Evolutionary conservation across 2,888 invertebrate species (phyloP).

Genomic region (Epirrhoe tristata): DNA sequence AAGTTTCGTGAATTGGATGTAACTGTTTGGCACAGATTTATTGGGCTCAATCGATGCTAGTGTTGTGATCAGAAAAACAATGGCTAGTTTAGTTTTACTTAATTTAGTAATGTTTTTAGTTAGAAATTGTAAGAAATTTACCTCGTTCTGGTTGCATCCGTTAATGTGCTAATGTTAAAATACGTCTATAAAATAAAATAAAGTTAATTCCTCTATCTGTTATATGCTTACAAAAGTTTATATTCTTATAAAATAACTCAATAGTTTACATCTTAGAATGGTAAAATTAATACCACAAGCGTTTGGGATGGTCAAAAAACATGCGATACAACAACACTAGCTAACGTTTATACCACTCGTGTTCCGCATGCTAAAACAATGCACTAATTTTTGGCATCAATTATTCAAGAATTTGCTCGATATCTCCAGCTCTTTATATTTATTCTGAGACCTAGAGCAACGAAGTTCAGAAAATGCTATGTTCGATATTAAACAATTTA

Average conservation of each 20-base stretch:
- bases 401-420: conserved; percentile 33
- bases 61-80: background rate
- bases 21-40: conserved; percentile 39
- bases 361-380: conserved; percentile 33
- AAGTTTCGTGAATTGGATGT: conserved; percentile 31
- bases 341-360: conserved; percentile 23
- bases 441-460: no score
- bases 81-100: background rate
- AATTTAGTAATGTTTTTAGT: background rate
- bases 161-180: no score
- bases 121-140: no score
- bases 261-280: no score
- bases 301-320: background rate
- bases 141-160: no score
- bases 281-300: no score
- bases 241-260: no score
- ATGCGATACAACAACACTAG: conserved; percentile 14
- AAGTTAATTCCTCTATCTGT: no score
- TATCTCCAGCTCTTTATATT: conserved; percentile 16
- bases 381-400: conserved; percentile 32
- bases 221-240: no score
- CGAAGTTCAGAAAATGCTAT: no score
- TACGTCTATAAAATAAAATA: no score
- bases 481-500: no score
- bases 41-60: conserved; percentile 9